Evolutionary conservation across 1,140 invertebrate species (phyloP), one percentile per base, ranked within the genome.

Genomic region (Chrysopa pallens): DNA sequence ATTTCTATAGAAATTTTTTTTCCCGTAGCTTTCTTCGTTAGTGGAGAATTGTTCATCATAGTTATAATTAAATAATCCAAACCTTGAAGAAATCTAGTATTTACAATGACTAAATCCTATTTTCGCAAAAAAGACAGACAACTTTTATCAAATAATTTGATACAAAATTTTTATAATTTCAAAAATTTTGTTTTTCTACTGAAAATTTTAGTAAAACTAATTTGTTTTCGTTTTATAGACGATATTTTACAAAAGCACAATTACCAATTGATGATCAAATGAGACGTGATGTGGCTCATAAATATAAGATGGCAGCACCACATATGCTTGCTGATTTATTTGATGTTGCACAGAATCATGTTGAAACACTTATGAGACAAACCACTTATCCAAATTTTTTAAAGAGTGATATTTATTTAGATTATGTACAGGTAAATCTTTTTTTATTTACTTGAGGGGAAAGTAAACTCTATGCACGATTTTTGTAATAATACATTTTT

Each of bases 311-410:
- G 31, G 13, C 39, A 48, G n/a, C 42, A 42, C 31, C 43, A 2
- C 31, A 33, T 42, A 14, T 38, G 36, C 31, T 33, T 11, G 31
- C 31, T 11, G 31, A 33, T 44, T 67, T 84, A 39, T 83, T 82
- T 56, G 77, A 83, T 57, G 66, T 64, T 48, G 79, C 76, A 36
- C 78, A 82, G 53, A 51, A 60, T 13, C 72, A 87, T 63, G 82
- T 92, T 45, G 84, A 89, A 60, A 68, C 72, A 35, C 70, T 79
- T 29, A 89, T 94, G 56, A 78, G 76, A 46, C 78, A 82, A 53
- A 82, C 86, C 27, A 84, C 84, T 38, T 93, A 93, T 64, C 82
- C 83, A 35, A 84, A 84, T 60, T 95, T 95, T 62, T 70, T 94
- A 45, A 79, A 79, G 51, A 91, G 86, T 46, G 88, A 93, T 51